phyloP scores from a whole-genome alignment of 2,797 vertebrate species.

The Megaceryle alcyon region DNA sequence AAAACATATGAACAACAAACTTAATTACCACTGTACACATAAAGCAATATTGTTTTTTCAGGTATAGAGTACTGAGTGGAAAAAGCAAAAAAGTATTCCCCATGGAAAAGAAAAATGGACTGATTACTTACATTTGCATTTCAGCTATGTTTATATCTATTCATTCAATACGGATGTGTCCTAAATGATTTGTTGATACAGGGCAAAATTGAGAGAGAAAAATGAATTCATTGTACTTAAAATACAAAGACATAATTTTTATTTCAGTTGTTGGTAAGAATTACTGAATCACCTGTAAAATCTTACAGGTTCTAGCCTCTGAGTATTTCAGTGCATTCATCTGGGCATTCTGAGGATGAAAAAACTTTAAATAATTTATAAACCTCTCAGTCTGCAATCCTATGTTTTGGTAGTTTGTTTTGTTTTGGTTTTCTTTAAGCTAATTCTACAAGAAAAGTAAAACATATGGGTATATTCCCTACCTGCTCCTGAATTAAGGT shows the following conservation, averaged over 20 bases:
- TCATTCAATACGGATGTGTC: background rate
- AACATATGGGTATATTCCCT: background rate
- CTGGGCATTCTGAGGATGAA: slow-evolving; percentile 35
- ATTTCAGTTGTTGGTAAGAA: background rate
- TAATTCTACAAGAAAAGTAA: background rate
- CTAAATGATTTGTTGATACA: background rate
- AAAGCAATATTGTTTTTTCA: background rate
- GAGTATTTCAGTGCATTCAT: slow-evolving; percentile 16
- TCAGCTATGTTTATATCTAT: background rate
- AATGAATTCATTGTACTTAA: background rate
- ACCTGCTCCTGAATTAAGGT: background rate
- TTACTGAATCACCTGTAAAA: slow-evolving; percentile 12
- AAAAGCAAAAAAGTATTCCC: background rate
- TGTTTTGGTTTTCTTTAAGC: background rate
- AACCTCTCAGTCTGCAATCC: background rate
- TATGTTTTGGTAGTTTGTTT: background rate
- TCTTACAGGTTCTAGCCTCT: background rate
- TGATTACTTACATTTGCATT: background rate
- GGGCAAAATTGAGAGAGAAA: background rate
- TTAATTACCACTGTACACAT: slow-evolving; percentile 17
- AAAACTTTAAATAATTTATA: slow-evolving; percentile 50
- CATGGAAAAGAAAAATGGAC: background rate
- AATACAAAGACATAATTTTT: background rate
- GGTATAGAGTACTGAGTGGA: background rate
- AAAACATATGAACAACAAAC: slow-evolving; percentile 11